Evolutionary conservation across 1,140 invertebrate species (phyloP).

Genomic region (Papilio helenus): DNA sequence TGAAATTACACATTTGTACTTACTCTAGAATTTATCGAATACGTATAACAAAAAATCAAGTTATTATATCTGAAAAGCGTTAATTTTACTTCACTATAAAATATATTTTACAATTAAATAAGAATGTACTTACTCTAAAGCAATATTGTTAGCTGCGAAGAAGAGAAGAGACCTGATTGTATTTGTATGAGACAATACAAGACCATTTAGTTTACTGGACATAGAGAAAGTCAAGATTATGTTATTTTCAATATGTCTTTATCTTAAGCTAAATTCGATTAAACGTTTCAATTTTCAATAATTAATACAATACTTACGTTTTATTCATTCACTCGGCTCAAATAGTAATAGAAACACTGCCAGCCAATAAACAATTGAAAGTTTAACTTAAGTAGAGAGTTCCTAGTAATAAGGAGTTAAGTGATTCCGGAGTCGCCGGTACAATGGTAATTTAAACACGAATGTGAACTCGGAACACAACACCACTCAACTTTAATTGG

Average conservation of each 20-base stretch:
- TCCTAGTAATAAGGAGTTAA: neutral
- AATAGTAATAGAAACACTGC: neutral
- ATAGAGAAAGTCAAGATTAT: neutral
- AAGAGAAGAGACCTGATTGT: neutral
- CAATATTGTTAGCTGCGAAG: neutral
- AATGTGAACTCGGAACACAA: neutral
- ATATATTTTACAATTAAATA: neutral
- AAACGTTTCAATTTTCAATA: neutral
- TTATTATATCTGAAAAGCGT: neutral
- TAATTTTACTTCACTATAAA: no score
- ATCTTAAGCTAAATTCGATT: neutral
- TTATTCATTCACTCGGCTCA: neutral
- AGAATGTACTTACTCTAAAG: neutral
- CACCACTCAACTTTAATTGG: constrained; percentile 7
- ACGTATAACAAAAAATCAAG: neutral
- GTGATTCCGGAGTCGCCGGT: neutral
- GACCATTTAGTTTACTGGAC: neutral
- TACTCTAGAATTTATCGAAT: neutral
- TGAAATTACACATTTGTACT: neutral
- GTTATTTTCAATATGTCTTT: neutral
- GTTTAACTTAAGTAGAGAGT: neutral
- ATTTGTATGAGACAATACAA: neutral
- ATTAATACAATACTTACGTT: no score
- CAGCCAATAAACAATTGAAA: neutral
- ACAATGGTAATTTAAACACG: constrained; percentile 2